phyloP scores from a whole-genome alignment of 2,113 vertebrate species.

The Melospiza georgiana region DNA sequence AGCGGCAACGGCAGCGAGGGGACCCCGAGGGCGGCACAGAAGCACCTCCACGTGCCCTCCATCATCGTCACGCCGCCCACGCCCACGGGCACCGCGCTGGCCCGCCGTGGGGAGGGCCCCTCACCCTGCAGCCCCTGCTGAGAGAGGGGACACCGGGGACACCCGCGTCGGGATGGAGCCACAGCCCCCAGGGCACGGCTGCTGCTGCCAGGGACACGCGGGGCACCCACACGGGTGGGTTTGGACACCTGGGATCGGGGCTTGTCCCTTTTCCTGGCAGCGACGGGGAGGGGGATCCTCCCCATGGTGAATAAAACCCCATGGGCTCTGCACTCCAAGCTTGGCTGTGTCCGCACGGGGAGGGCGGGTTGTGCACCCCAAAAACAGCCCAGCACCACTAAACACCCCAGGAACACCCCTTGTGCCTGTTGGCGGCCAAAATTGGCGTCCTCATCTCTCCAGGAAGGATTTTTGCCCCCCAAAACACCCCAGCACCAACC shows the following conservation, averaged over 20 bases:
- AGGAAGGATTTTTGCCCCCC: no score
- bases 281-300: not conserved
- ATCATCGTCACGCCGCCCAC: slow-evolving; percentile 80
- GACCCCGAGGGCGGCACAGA: not conserved
- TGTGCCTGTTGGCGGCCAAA: no score
- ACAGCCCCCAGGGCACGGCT: accelerated
- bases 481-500: accelerated
- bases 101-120: not conserved
- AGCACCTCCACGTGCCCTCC: slow-evolving; percentile 73
- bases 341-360: not conserved
- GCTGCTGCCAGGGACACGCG: not conserved
- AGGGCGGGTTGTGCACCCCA: not conserved
- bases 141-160: not conserved
- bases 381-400: no score
- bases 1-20: not conserved
- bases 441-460: no score
- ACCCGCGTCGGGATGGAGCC: not conserved
- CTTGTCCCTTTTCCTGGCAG: not conserved
- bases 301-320: not conserved
- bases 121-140: not conserved
- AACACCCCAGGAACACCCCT: no score
- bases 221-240: not conserved
- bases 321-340: accelerated
- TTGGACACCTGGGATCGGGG: not conserved
- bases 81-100: slow-evolving; percentile 61